phyloP scores from a whole-genome alignment of 2,888 invertebrate species.

The Serrognathus titanus region DNA sequence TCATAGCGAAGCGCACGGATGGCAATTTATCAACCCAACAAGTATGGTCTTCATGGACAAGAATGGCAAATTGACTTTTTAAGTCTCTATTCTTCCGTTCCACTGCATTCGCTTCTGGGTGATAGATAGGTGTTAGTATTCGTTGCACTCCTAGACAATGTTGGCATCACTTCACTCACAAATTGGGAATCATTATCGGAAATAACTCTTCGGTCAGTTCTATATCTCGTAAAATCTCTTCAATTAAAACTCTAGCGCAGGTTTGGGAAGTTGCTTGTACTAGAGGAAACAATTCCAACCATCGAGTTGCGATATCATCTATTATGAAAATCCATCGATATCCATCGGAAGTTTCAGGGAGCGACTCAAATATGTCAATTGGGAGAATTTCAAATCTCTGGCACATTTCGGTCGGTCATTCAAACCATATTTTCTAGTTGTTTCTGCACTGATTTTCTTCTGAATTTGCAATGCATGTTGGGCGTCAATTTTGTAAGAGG shows the following conservation, averaged over 20 bases:
- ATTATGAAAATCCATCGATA: slow-evolving; percentile 21
- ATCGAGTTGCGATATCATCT: slow-evolving; percentile 17
- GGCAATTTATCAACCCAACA: too few relatives aligned
- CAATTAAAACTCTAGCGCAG: slow-evolving; percentile 21
- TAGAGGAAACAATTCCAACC: slow-evolving; percentile 39
- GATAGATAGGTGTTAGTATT: slow-evolving; percentile 29
- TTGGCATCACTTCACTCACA: slow-evolving; percentile 26
- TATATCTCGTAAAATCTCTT: slow-evolving; percentile 38
- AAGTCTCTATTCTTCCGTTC: slow-evolving; percentile 29
- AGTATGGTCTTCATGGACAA: too few relatives aligned
- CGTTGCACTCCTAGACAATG: slow-evolving; percentile 27
- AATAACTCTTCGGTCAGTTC: slow-evolving; percentile 29
- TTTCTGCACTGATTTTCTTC: too few relatives aligned
- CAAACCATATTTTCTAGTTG: too few relatives aligned
- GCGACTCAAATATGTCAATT: slow-evolving; percentile 32
- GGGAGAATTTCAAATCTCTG: slow-evolving; percentile 29
- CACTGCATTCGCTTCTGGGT: slow-evolving; percentile 34
- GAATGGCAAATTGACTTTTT: too few relatives aligned
- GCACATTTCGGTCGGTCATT: too few relatives aligned
- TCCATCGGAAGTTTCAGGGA: slow-evolving; percentile 20
- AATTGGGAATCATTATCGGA: slow-evolving; percentile 27
- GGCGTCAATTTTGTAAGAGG: too few relatives aligned
- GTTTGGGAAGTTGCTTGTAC: slow-evolving; percentile 22
- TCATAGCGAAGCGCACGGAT: too few relatives aligned
- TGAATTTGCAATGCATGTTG: too few relatives aligned